Evolutionary conservation across 2,888 invertebrate genomes (phyloP).

Genomic region (Rotaria macrura): DNA sequence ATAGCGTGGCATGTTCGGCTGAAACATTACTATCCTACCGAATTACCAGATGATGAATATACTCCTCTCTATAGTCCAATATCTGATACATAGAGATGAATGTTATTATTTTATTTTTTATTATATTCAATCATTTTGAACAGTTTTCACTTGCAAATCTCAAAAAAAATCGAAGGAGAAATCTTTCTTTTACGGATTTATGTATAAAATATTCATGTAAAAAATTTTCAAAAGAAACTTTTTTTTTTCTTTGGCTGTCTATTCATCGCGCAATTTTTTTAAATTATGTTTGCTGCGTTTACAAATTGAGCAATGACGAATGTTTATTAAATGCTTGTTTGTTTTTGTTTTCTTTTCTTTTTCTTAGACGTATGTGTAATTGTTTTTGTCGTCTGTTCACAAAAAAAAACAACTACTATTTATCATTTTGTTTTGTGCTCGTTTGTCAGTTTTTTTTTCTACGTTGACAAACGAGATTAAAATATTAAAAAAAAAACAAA

Average conservation of each 20-base stretch:
- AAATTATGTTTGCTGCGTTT: background rate
- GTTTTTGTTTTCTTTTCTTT: background rate
- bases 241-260: background rate
- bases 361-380: background rate
- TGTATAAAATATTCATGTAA: background rate
- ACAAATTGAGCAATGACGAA: background rate
- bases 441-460: background rate
- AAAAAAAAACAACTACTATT: background rate
- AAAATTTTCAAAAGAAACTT: background rate
- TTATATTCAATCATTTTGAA: background rate
- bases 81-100: background rate
- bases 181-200: background rate
- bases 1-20: slow-evolving; percentile 88
- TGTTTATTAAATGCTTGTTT: background rate
- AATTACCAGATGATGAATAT: background rate
- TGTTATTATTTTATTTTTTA: background rate
- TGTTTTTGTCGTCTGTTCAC: background rate
- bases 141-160: background rate
- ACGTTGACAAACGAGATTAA: background rate
- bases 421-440: background rate
- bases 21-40: slow-evolving; percentile 65
- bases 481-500: background rate
- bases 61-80: slow-evolving; percentile 20
- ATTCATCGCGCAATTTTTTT: background rate
- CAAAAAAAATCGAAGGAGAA: too few species aligned